Evolutionary conservation across 1,140 invertebrate genomes (phyloP), one percentile per base, ranked within the genome.

Genomic region (Ylistrum balloti): DNA sequence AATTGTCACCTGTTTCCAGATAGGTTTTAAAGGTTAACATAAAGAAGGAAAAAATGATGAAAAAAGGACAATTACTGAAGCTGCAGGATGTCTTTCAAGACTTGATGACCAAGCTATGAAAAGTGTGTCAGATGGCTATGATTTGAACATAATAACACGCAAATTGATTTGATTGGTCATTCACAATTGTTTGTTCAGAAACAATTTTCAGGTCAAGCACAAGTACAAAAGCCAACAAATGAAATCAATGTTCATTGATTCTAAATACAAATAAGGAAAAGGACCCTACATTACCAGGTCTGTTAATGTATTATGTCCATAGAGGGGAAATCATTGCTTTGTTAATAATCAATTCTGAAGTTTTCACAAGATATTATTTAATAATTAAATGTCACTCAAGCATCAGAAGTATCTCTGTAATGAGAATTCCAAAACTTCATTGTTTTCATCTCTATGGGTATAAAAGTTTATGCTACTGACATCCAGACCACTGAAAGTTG

Each of bases 151-250:
- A 74, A 74, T 74, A 28, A 74, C 56, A 74, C 56, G 56, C 56
- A 74, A 74, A 74, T 74, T 74, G n/a, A 74, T 74, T 74, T 74
- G 56, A 74, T 74, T 74, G 56, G 56, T 74, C 56, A 74, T 28
- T 74, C 56, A 74, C 28, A 5, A 74, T 17, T 74, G 56, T 74
- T 74, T 74, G 56, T 22, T 74, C 56, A 74, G n/a, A n/a, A 74
- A 28, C 56, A 28, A 74, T 74, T 74, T 74, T 74, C 5, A 74
- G 56, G 56, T 74, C 56, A 74, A 74, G 56, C 56, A 74, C 56
- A 74, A 74, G 5, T 74, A 74, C 56, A 74, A 74, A 74, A 74
- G 56, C 56, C 5, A n/a, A 74, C 56, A 74, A 74, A 74, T 74
- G 56, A 74, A 74, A 74, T 74, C 56, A 74, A 74, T 74, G 56